Base-by-base conservation (phyloP, 2,113 vertebrate genomes). In the Orientallactaga bullata region DNA sequence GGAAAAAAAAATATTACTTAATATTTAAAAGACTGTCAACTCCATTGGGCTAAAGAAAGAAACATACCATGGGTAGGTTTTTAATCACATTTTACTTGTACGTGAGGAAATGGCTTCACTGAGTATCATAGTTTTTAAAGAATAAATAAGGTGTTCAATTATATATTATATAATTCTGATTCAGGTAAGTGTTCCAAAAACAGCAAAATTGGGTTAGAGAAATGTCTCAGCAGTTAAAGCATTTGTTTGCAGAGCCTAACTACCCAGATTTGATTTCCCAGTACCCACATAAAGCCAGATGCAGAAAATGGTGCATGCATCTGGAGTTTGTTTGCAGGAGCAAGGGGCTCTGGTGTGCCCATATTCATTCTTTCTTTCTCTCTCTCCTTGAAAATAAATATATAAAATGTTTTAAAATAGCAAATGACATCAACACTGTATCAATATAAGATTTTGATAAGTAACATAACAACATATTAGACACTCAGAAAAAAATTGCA, bases 1-100 rank as follows among this genome's bases (percentile, higher is more conserved):
- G 20, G 93, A 35, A 77, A 72, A 92, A 85, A 69, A 91, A 93
- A 91, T 85, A n/a, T 17, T 91, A 69, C 24, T 39, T 30, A 77
- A 51, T 95, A 32, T 51, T 88, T 82, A 63, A 58, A 55, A 55
- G 7, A 79, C n/a, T 69, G 18, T 95, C 60, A 88, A 26, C 37
- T 63, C 21, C 58, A 85, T 71, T 68, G 39, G 91, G 84, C 88
- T 69, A 80, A 88, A 85, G 16, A 30, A 65, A 58, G 28, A 69
- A 21, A 58, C 8, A 63, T 63, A 21, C 23, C 51, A 2, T 86
- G 37, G 30, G 77, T 24, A 77, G 24, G 88, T 84, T 37, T 76
- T 81, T 55, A 85, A 85, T 66, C 61, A 76, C 63, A 85, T 88
- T 93, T 91, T 20, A 69, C 35, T 69, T 77, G 1, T 71, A 21